Evolutionary conservation across 2,113 vertebrate species (phyloP).

Genomic region (Alaudala cheleensis): DNA sequence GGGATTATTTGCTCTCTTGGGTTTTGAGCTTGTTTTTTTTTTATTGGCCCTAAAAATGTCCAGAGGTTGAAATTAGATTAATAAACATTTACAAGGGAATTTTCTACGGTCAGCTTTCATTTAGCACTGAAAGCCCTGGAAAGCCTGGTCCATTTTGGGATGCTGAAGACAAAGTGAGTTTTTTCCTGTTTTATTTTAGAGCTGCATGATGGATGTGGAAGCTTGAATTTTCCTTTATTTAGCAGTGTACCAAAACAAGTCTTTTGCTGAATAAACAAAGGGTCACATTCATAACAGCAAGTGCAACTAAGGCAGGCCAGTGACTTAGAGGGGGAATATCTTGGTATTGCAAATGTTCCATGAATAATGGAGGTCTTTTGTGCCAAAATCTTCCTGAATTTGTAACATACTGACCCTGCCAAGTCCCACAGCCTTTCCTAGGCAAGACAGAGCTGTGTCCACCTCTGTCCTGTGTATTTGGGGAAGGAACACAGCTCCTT

Average conservation of each 20-base stretch:
- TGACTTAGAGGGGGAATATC: background rate
- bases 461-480: background rate
- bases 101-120: background rate
- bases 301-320: background rate
- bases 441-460: background rate
- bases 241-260: background rate
- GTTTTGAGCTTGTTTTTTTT: background rate
- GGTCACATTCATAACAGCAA: background rate
- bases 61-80: slow-evolving; percentile 3
- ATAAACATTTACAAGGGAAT: background rate
- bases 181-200: background rate
- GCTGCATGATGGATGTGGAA: background rate
- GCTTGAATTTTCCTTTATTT: background rate
- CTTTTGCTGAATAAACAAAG: background rate
- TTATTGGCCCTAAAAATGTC: background rate
- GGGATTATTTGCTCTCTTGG: background rate
- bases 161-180: background rate
- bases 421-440: background rate
- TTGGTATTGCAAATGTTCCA: background rate
- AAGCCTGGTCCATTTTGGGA: background rate
- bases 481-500: background rate
- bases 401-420: background rate
- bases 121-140: background rate
- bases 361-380: background rate
- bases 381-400: background rate